Evolutionary conservation across 2,113 vertebrate genomes (phyloP), one percentile per base, ranked within the genome.

Genomic region (Erpornis zantholeuca): DNA sequence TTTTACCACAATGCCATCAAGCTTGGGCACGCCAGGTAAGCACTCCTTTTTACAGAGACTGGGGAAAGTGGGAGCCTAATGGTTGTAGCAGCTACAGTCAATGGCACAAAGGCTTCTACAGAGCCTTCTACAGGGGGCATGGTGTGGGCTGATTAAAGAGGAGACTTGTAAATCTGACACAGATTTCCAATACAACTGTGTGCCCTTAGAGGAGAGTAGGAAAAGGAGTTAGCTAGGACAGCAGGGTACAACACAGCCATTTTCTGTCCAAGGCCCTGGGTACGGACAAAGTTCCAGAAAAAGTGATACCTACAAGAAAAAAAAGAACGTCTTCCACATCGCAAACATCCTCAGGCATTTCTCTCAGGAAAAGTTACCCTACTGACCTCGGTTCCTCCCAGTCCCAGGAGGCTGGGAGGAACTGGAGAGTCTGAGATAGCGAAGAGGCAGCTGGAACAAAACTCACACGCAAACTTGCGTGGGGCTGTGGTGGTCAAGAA

Each of bases 261-360:
- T 64, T 59, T n/a, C 40, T 57, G 68, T 60, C 61, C 40, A 50
- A 82, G 22, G 25, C 9, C 6, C 13, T 38, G 38, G 11, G 44
- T 24, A 79, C 0, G 1, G 27, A 56, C 0, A 0, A 71, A 72
- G 28, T 38, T 53, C 14, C 38, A 52, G 25, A 77, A 69, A 57
- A 68, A 65, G n/a, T 10, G 11, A 27, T 53, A 71, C 13, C 31
- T 40, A 35, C 23, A 19, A 40, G 50, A 52, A 28, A 24, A n/a
- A 25, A n/a, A 27, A 44, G 1, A 56, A 15, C 0, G 0, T 53
- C 59, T 86, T 72, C 38, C 14, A 33, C 16, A 60, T 27, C 0
- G 0, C 14, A 59, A 78, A 66, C 20, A 27, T 25, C 12, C 18
- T 81, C 47, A 54, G 21, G 27, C 1, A 2, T 49, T 83, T 69